Conservation (phyloP, 2,888 invertebrate genomes). For the Anodontia alba region DNA sequence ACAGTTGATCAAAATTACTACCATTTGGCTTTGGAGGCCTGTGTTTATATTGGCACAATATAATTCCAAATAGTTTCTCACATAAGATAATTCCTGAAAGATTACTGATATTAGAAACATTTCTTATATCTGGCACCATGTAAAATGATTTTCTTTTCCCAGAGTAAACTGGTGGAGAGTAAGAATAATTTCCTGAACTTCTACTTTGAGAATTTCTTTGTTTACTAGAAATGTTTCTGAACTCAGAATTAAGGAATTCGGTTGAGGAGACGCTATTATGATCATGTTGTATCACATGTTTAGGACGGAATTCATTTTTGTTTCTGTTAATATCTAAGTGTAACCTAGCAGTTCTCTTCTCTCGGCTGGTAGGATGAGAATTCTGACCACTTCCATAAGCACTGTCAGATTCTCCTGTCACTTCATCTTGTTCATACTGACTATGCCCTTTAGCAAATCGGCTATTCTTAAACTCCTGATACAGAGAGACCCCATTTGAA, state of each 20-base stretch:
- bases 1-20: slow-evolving; percentile 56
- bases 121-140: slow-evolving; percentile 51
- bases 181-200: background rate
- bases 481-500: background rate
- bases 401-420: slow-evolving; percentile 11
- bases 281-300: background rate
- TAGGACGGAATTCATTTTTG: background rate
- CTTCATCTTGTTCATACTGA: background rate
- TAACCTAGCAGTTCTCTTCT: slow-evolving; percentile 7
- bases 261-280: background rate
- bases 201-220: background rate
- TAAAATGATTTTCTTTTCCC: slow-evolving; percentile 56
- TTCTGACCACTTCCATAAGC: background rate
- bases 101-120: slow-evolving; percentile 34
- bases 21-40: slow-evolving; percentile 59
- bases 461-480: background rate
- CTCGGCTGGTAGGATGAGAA: background rate
- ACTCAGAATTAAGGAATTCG: background rate
- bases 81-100: slow-evolving; percentile 68
- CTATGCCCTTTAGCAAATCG: background rate
- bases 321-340: slow-evolving; percentile 13
- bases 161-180: slow-evolving; percentile 16
- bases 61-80: slow-evolving; percentile 76
- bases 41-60: slow-evolving; percentile 74
- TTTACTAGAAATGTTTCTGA: background rate